Conservation (phyloP, 53 echinoderm and acorn worm species). For the Zoroaster sp. region DNA sequence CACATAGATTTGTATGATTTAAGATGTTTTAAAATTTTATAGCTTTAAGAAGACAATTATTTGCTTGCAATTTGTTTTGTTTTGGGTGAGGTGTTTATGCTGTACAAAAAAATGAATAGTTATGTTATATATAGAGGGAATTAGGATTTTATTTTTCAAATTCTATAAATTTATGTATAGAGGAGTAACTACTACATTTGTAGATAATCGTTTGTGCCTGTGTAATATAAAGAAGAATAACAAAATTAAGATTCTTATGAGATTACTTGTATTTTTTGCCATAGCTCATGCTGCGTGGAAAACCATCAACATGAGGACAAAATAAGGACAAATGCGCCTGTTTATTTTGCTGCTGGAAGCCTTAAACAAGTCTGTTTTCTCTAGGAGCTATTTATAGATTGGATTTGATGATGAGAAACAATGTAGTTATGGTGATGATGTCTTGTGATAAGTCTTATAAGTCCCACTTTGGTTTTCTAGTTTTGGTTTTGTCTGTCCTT, state of each 20-base stretch:
- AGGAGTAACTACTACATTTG: background rate
- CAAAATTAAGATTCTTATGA: too few species aligned
- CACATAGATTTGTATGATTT: constrained; percentile 40
- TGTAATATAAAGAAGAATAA: too few species aligned
- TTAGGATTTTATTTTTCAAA: background rate
- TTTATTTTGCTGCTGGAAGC: too few species aligned
- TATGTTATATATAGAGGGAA: background rate
- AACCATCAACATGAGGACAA: too few species aligned
- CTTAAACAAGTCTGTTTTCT: too few species aligned
- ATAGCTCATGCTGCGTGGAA: background rate
- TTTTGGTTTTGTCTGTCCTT: too few species aligned
- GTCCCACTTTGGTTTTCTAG: too few species aligned
- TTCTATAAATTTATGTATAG: constrained; percentile 6
- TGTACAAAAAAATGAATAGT: background rate
- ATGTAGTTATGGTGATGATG: too few species aligned
- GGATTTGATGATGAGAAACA: too few species aligned
- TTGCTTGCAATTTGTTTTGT: constrained; percentile 16
- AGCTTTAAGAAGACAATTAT: constrained; percentile 4
- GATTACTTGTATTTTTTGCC: background rate
- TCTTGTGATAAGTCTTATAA: too few species aligned
- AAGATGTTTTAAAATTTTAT: constrained; percentile 31
- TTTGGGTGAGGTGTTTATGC: background rate
- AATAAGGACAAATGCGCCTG: too few species aligned
- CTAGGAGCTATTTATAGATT: too few species aligned
- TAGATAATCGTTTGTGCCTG: constrained; percentile 14